Conservation (phyloP, 2,797 vertebrate genomes). For the Rhabdomys pumilio region DNA sequence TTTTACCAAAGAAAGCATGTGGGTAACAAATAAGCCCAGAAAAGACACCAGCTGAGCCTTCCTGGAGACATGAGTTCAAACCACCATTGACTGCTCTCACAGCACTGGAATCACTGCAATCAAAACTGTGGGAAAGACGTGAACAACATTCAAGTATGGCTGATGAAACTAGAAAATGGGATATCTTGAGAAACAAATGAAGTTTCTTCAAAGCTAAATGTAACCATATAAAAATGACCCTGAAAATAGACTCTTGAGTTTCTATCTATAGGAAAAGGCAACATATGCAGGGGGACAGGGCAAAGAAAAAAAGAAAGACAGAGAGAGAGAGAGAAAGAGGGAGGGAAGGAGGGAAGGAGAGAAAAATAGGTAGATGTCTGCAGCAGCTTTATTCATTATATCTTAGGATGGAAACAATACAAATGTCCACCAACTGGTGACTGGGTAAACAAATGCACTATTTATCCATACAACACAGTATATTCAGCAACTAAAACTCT, state of each 20-base stretch:
- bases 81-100: neutral
- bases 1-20: constrained; percentile 45
- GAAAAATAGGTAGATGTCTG: neutral
- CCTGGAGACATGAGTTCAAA: constrained; percentile 45
- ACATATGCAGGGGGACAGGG: neutral
- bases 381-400: neutral
- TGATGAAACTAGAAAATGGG: neutral
- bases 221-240: neutral
- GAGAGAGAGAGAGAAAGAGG: no score
- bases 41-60: neutral
- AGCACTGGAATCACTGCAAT: neutral
- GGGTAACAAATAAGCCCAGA: neutral
- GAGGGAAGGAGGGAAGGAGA: no score
- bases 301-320: neutral
- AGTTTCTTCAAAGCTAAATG: constrained; percentile 42
- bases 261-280: constrained; percentile 2
- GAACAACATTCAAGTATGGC: neutral
- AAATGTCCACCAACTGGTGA: constrained; percentile 1
- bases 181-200: neutral
- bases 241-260: neutral
- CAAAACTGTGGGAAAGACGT: neutral
- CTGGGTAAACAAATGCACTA: neutral
- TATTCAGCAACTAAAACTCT: neutral
- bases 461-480: neutral
- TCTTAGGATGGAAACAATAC: constrained; percentile 5